Conservation (phyloP, 2,888 invertebrate genomes). For the Formica aserva region DNA sequence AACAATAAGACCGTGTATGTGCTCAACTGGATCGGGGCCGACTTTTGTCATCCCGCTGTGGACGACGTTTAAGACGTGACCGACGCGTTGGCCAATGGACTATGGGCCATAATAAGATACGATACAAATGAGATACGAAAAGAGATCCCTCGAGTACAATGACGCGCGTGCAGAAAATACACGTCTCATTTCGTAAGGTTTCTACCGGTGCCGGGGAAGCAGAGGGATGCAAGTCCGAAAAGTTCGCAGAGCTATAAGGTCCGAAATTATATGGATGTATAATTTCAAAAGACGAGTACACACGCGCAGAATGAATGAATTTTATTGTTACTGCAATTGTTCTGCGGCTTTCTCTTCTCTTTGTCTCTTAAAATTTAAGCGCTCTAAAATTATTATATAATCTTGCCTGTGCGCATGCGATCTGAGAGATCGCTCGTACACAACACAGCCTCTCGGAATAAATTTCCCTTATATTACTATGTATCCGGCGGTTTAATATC, state of each 20-base stretch:
- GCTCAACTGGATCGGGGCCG: conserved; percentile 68
- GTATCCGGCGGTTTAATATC: conserved; percentile 33
- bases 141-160: conserved; percentile 30
- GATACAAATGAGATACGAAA: conserved; percentile 48
- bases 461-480: background rate
- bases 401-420: background rate
- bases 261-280: background rate
- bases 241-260: background rate
- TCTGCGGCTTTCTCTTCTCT: conserved; percentile 27
- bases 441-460: background rate
- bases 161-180: conserved; percentile 14
- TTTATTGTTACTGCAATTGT: conserved; percentile 10
- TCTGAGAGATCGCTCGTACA: background rate
- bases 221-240: background rate
- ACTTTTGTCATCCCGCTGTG: conserved; percentile 66
- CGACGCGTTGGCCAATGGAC: conserved; percentile 30
- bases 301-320: background rate
- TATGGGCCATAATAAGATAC: conserved; percentile 36
- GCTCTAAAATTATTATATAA: conserved; percentile 4
- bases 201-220: background rate
- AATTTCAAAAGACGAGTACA: background rate
- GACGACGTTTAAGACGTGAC: conserved; percentile 57
- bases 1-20: conserved; percentile 73
- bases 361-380: conserved; percentile 27
- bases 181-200: conserved; percentile 14